Evolutionary conservation across 2,888 invertebrate genomes (phyloP).

Genomic region (Stenoptilia bipunctidactyla): DNA sequence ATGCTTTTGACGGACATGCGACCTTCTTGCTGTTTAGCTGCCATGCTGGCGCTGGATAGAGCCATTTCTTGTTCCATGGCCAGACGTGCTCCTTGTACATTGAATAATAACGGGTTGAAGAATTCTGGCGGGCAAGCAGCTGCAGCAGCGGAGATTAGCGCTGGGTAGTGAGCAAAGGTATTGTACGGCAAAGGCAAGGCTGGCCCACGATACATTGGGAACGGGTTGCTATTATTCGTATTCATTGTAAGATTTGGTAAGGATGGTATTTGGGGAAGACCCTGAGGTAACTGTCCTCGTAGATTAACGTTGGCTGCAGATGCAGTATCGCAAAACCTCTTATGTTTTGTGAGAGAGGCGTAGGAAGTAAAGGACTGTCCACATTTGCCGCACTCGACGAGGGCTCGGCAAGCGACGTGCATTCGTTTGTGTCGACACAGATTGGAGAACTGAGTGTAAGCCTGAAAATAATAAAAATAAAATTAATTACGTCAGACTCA

Average conservation of each 20-base stretch:
- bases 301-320: conserved; percentile 58
- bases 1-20: conserved; percentile 56
- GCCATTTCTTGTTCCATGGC: conserved; percentile 65
- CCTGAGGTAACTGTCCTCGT: conserved; percentile 53
- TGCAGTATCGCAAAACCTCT: conserved; percentile 94
- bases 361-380: conserved; percentile 93
- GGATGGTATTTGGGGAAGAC: conserved; percentile 47
- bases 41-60: conserved; percentile 64
- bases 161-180: conserved; percentile 73
- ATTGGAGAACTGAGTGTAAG: conserved; percentile 99
- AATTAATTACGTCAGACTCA: no score
- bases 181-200: conserved; percentile 74
- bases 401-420: conserved; percentile 95
- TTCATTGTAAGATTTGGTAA: conserved; percentile 57
- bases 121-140: conserved; percentile 72
- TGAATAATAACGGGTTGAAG: conserved; percentile 76
- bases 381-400: conserved; percentile 95
- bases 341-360: conserved; percentile 94
- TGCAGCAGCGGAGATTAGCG: conserved; percentile 62
- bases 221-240: conserved; percentile 70
- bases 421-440: conserved; percentile 99
- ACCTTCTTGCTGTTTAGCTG: conserved; percentile 59
- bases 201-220: conserved; percentile 80
- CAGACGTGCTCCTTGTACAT: conserved; percentile 63
- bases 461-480: no score